A percentile compares a stretch with the other conserved stretches of the same genome.
phyloP scores from a whole-genome alignment of 1,140 invertebrate genomes.

The Wasmannia auropunctata region DNA sequence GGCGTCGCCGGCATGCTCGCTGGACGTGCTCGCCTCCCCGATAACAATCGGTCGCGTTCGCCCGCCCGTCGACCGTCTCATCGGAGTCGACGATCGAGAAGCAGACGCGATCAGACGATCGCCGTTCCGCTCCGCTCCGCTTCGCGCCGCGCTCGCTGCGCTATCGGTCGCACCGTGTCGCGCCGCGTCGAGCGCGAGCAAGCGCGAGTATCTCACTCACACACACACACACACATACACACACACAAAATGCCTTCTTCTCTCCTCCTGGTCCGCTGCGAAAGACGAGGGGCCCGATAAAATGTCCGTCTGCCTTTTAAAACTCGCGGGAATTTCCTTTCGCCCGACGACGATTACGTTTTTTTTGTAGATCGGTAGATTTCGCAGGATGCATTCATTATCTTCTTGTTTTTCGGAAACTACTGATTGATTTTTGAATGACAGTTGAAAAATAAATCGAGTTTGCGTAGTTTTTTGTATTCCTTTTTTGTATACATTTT shows the following conservation, averaged over 20 bases:
- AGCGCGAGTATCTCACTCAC: background rate
- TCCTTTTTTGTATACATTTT: background rate
- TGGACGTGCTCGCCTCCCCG: background rate
- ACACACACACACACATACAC: no score
- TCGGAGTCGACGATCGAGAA: no score
- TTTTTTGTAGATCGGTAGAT: background rate
- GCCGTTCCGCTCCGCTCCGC: no score
- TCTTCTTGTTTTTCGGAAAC: background rate
- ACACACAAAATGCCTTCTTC: no score
- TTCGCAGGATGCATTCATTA: no score
- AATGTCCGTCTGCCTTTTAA: background rate
- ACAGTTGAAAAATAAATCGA: background rate
- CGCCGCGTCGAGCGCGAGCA: no score
- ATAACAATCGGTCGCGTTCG: constrained; percentile 14
- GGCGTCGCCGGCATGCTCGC: background rate
- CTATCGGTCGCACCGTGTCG: background rate
- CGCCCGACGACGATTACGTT: background rate
- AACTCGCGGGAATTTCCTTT: background rate
- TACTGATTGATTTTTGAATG: background rate
- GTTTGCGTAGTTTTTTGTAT: background rate
- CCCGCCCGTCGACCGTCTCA: background rate
- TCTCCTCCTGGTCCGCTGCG: background rate
- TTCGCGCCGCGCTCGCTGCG: no score
- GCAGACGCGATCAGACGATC: no score
- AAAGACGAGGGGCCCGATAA: background rate